Conservation (phyloP, 2,797 vertebrate genomes). For the Halcyon smyrnensis region DNA sequence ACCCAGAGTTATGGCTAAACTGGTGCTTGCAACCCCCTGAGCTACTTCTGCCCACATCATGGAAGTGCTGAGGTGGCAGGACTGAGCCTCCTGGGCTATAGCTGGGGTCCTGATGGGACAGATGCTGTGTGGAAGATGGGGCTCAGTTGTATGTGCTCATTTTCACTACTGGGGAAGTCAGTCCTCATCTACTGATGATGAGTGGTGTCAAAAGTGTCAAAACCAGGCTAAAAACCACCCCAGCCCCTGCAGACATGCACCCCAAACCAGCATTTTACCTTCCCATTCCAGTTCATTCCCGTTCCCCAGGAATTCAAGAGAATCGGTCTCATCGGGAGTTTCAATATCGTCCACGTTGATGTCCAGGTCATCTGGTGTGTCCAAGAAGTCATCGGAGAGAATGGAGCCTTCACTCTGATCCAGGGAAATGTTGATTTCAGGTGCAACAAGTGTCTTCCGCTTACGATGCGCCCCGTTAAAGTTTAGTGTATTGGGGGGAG, state of each 20-base stretch:
- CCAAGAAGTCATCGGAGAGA: constrained; percentile 93
- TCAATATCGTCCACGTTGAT: constrained; percentile 97
- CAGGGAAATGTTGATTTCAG: constrained; percentile 96
- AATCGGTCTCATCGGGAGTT: constrained; percentile 95
- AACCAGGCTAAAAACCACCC: neutral
- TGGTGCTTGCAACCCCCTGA: neutral
- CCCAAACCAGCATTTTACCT: constrained; percentile 77
- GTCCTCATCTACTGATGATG: neutral
- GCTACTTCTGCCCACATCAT: neutral
- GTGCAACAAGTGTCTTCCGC: constrained; percentile 90
- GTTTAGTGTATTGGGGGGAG: constrained; percentile 87
- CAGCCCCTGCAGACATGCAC: neutral
- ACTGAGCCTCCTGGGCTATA: neutral
- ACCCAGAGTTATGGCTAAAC: neutral
- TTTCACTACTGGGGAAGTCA: neutral
- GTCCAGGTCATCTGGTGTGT: constrained; percentile 95
- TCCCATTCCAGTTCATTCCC: constrained; percentile 98
- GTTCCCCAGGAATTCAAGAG: constrained; percentile 92
- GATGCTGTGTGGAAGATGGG: neutral
- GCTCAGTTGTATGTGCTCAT: neutral
- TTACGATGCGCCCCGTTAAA: constrained; percentile 86
- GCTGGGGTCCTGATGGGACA: neutral
- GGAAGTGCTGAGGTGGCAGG: neutral
- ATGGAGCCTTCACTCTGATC: constrained; percentile 96
- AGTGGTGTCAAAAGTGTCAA: neutral